Evolutionary conservation across 2,888 invertebrate genomes (phyloP).

Genomic region (Orthosia cruda): DNA sequence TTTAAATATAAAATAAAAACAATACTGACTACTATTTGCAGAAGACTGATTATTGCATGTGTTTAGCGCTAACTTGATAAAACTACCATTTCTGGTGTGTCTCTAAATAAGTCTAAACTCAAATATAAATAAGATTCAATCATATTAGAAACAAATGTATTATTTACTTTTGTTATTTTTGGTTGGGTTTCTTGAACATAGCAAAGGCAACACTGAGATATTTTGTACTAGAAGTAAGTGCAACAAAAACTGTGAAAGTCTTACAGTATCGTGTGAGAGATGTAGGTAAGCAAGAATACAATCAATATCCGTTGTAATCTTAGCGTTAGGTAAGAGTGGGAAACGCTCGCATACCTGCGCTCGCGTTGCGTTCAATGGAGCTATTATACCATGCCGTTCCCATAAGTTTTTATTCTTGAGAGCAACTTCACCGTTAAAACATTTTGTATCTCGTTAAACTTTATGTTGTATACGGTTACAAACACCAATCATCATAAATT

Average conservation of each 20-base stretch:
- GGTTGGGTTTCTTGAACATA: slow-evolving; percentile 5
- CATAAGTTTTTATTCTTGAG: slow-evolving; percentile 83
- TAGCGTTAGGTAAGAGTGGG: slow-evolving; percentile 85
- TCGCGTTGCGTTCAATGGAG: slow-evolving; percentile 77
- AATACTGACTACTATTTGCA: background rate
- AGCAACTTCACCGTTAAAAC: slow-evolving; percentile 65
- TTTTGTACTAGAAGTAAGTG: slow-evolving; percentile 67
- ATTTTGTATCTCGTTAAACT: slow-evolving; percentile 51
- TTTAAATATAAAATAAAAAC: background rate
- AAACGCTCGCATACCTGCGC: slow-evolving; percentile 79
- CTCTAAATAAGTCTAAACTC: background rate
- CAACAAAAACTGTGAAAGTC: slow-evolving; percentile 83
- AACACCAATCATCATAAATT: slow-evolving; percentile 33
- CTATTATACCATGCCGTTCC: slow-evolving; percentile 80
- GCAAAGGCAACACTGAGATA: slow-evolving; percentile 35
- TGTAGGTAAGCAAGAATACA: slow-evolving; percentile 82
- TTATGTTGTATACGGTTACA: slow-evolving; percentile 46
- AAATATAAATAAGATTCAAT: background rate
- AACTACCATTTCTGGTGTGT: background rate
- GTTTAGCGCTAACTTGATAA: background rate
- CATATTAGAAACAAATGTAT: background rate
- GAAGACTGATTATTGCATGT: background rate
- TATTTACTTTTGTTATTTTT: background rate
- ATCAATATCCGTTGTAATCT: slow-evolving; percentile 89
- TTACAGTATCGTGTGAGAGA: slow-evolving; percentile 80